These are phyloP conservation scores for Seira musarum DNA, from an alignment of 2,888 invertebrate genomes.

Conservation along the genomic window DNA sequence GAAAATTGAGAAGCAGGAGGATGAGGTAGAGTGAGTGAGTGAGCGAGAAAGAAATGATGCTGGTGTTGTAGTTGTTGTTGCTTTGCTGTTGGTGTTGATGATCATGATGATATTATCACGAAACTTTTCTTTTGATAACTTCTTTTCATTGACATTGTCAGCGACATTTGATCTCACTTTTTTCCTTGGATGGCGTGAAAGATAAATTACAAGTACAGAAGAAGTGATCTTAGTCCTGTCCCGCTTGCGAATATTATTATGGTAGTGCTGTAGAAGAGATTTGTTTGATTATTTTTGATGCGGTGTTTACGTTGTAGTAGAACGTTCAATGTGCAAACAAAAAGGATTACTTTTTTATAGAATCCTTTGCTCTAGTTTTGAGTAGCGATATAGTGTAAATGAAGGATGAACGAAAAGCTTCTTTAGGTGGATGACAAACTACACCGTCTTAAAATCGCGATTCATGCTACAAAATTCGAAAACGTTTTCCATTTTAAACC, in stretches of 20 bases:
- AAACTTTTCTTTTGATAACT: conserved; percentile 52
- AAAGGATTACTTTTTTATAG: not conserved
- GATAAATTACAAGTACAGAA: conserved; percentile 34
- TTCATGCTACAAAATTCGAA: too few species aligned
- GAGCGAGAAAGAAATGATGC: too few species aligned
- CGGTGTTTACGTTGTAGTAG: not conserved
- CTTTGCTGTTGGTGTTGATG: conserved; percentile 14
- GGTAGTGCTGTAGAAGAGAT: too few species aligned
- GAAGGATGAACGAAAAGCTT: too few species aligned
- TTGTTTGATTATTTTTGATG: conserved; percentile 7
- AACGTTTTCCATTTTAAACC: too few species aligned
- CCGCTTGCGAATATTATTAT: not conserved
- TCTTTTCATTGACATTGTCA: conserved; percentile 55
- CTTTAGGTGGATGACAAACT: too few species aligned
- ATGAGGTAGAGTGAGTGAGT: not conserved
- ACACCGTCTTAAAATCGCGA: too few species aligned
- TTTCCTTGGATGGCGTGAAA: conserved; percentile 30
- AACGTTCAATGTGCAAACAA: not conserved
- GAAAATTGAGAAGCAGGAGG: conserved; percentile 16
- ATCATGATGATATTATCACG: conserved; percentile 44
- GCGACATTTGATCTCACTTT: conserved; percentile 51
- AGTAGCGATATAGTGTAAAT: too few species aligned
- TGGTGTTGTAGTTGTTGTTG: too few species aligned
- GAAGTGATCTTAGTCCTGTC: not conserved
- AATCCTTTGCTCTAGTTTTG: too few species aligned